These are phyloP conservation scores for Tethea ocularis DNA, from an alignment of 2,888 invertebrate genomes.

Conservation along the genomic window DNA sequence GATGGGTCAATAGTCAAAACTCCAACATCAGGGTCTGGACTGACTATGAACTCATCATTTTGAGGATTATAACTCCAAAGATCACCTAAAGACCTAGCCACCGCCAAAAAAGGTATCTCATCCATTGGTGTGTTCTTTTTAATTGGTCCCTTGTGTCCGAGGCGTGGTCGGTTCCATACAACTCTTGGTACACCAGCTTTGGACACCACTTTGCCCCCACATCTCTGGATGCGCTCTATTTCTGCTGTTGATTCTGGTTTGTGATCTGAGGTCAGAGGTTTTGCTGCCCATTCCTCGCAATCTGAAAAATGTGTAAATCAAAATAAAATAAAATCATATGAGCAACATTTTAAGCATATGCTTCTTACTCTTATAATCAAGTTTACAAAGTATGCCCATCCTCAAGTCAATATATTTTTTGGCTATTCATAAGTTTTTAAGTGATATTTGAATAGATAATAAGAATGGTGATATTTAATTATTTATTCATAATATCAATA, in stretches of 20 bases:
- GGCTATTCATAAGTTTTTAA: too few relatives aligned
- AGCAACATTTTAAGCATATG: neutral
- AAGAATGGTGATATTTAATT: too few relatives aligned
- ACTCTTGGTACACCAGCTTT: constrained; percentile 96
- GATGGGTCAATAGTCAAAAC: constrained; percentile 92
- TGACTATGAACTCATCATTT: constrained; percentile 96
- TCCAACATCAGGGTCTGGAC: constrained; percentile 97
- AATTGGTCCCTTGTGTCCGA: constrained; percentile 92
- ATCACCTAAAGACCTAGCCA: constrained; percentile 97
- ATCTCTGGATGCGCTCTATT: constrained; percentile 90
- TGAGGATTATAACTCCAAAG: constrained; percentile 98
- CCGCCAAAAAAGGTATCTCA: constrained; percentile 97
- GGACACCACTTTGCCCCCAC: constrained; percentile 89
- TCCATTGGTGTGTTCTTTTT: constrained; percentile 95
- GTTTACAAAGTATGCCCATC: too few relatives aligned
- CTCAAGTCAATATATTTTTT: neutral
- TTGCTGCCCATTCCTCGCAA: constrained; percentile 90
- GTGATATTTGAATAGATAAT: too few relatives aligned
- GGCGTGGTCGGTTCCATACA: constrained; percentile 97
- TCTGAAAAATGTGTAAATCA: constrained; percentile 52
- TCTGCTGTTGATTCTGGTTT: constrained; percentile 96
- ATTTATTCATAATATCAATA: too few relatives aligned
- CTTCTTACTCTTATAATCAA: too few relatives aligned
- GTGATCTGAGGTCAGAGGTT: constrained; percentile 94
- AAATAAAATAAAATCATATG: too few relatives aligned